Conservation (phyloP, 2,113 vertebrate genomes). For the Sylvietta virens region DNA sequence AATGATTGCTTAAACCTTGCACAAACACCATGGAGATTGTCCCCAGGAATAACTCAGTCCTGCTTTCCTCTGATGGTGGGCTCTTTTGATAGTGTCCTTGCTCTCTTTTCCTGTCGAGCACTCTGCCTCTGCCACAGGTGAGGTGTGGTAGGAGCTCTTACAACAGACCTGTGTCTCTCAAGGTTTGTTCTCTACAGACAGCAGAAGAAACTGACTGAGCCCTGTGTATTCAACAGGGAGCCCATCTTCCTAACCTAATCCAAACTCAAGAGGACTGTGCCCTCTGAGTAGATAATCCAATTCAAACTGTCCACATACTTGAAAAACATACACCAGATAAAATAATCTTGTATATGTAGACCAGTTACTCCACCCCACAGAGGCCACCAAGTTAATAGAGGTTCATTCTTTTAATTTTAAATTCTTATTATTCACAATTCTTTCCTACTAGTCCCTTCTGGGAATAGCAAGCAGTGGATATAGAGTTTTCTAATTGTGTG, state of each 20-base stretch:
- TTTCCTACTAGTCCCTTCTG: neutral
- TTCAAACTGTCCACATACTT: neutral
- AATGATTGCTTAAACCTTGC: neutral
- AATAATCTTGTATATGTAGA: neutral
- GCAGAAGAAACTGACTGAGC: neutral
- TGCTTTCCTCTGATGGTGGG: neutral
- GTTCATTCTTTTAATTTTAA: slow-evolving; percentile 6
- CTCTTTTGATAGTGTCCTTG: neutral
- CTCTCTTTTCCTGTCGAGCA: neutral
- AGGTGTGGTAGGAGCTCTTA: neutral
- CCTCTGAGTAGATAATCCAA: neutral
- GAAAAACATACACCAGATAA: neutral
- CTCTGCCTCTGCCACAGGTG: neutral
- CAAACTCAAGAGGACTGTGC: neutral
- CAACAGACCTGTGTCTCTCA: neutral
- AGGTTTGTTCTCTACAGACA: neutral
- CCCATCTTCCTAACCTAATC: neutral
- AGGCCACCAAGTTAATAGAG: neutral
- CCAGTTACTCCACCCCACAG: neutral
- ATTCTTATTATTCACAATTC: slow-evolving; percentile 6
- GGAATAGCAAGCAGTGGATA: neutral
- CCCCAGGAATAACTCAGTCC: neutral
- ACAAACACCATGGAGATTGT: neutral
- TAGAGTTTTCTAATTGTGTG: slow-evolving; percentile 9
- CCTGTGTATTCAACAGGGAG: neutral